phyloP scores from a whole-genome alignment of 2,797 vertebrate species.

The Syngnathus acus region DNA sequence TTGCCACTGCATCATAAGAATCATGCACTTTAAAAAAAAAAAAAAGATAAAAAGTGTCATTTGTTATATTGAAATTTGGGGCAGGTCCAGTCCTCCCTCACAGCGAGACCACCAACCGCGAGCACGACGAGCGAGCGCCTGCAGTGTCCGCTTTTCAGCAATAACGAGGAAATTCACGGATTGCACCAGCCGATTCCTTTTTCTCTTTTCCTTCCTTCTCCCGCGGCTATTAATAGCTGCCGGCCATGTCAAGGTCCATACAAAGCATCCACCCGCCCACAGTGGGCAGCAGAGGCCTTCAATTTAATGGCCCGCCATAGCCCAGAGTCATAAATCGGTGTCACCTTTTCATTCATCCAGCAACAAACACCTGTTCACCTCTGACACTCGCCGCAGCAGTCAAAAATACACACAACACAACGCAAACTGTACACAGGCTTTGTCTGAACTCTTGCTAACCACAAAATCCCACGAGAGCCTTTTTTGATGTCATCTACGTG shows the following conservation, averaged over 20 bases:
- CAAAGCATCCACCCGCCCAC: constrained; percentile 37
- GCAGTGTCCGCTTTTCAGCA: constrained; percentile 33
- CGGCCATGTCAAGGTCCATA: constrained; percentile 54
- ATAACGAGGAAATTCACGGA: constrained; percentile 40
- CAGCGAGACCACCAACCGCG: constrained; percentile 11
- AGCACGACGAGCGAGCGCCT: constrained; percentile 10
- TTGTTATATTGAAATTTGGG: constrained; percentile 40
- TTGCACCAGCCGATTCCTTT: constrained; percentile 39
- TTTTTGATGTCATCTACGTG: constrained; percentile 19
- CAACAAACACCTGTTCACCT: constrained; percentile 54
- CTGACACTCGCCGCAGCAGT: constrained; percentile 31
- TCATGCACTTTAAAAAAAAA: constrained; percentile 22
- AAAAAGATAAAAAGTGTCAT: constrained; percentile 30
- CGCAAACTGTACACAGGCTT: constrained; percentile 13
- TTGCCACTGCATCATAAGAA: constrained; percentile 8
- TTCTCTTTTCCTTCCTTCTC: constrained; percentile 27
- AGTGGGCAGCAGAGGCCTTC: constrained; percentile 55
- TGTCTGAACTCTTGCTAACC: constrained; percentile 12
- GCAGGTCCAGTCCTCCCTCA: constrained; percentile 7
- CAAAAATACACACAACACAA: constrained; percentile 33
- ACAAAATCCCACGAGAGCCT: constrained; percentile 25
- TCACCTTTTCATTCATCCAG: constrained; percentile 51
- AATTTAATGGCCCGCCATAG: constrained; percentile 35
- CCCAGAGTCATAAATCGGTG: constrained; percentile 48
- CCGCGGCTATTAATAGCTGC: constrained; percentile 57